Base-by-base conservation (phyloP, 2,113 vertebrate genomes). In the Sorex fumeus region DNA sequence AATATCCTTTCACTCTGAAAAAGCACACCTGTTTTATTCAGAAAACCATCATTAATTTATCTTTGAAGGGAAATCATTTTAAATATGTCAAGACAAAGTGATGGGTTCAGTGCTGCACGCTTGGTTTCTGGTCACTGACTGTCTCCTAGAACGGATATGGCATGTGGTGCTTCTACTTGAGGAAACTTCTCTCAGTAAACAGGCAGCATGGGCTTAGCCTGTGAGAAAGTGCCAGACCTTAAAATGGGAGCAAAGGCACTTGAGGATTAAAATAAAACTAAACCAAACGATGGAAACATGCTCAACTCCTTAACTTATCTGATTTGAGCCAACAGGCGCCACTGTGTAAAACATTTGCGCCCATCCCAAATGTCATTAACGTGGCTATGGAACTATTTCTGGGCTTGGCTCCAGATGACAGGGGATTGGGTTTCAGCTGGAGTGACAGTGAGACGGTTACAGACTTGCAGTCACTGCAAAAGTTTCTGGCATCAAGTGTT, bases 231-330 rank as follows among this genome's bases (percentile, higher is more conserved):
- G 40, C 78, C 34, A 91, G 88, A 80, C 25, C 93, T 96, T 94
- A 69, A 94, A 92, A 93, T 23, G 95, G 91, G 88, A 95, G 86
- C 79, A 85, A 93, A 92, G 93, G 50, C 80, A 76, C 75, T 86
- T 91, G 74, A 53, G 50, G 92, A 96, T 95, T 87, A 95, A 95
- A 98, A 98, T 96, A 97, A 97, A 98, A 97, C 93, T 57, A 32
- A 6, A 86, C 84, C 96, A 97, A 98, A 96, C 87, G 93, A 74
- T 97, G 95, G 97, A 97, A 98, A 96, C 92, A 96, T 60, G 95
- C 96, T 96, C 27, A 1, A 72, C 84, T 71, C 71, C 94, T 97
- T 96, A 45, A 88, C 95, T 95, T 95, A 83, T 88, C 90, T 78
- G 91, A 95, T 97, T 67, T 89, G 93, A 93, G 93, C 96, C 93